Base-by-base conservation (phyloP, 2,888 invertebrate genomes). In the Dyspetes luteomarginatus region DNA sequence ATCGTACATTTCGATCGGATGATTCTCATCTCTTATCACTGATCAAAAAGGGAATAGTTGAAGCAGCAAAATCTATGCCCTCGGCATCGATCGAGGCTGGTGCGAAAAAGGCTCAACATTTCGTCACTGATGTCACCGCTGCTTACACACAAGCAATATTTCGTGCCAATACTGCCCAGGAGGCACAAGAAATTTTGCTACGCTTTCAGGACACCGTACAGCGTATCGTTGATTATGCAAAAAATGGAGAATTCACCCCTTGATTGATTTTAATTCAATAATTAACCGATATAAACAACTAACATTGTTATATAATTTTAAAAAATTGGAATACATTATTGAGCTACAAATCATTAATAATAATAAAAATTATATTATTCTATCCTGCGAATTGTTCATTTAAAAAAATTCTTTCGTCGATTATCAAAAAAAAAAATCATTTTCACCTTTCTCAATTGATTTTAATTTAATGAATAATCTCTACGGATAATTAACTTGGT, bases 121-220 rank as follows among this genome's bases (percentile, higher is more conserved):
- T 87, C 50, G 87, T 89, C 3, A 83, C 88, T 28, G 87, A 88
- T 28, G 78, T 89, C 56, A 89, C 89, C 0, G 78, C 83, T 1
- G 88, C 89, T 0, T 89, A 89, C 72, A 88, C 88, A 0, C 83
- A 78, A 15, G 87, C 88, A 1, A 89, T 89, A 74, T 89, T 88
- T 48, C 85, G 83, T n/a, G 86, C 89, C 2, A 84, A 84, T 3
- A 84, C 86, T 1, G 56, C 83, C 0, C 74, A 72, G 19, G 86
- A 89, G 3, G 89, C 89, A 0, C 83, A 82, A 48, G 30, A 68
- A n/a, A 84, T 85, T 9, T 83, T 89, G 28, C 55, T 17, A 0
- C 83, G 89, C 3, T 89, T 88, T 50, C 88, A 87, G 30, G 67
- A 78, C 62, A 86, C 87, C 28, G 87, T 89, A 0, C 85, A 88